Conservation (phyloP, 2,888 invertebrate genomes). For the Polydrusus pterygomalis region DNA sequence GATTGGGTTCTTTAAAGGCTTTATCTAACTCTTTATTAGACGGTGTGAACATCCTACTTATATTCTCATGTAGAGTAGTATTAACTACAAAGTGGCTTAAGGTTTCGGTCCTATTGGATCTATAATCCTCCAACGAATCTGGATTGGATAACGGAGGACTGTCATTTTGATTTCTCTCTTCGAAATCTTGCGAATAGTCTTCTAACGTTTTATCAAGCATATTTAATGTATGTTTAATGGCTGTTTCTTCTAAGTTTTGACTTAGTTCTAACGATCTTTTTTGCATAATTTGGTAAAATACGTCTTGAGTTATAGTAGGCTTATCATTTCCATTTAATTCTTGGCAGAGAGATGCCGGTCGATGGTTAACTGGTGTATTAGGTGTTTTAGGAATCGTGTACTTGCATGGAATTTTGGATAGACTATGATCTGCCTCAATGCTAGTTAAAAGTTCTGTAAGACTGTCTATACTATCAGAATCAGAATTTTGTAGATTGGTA, state of each 20-base stretch:
- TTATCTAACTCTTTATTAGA: background rate
- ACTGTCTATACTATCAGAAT: background rate
- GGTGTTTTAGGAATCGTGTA: background rate
- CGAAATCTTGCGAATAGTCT: too few species aligned
- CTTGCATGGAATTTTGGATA: background rate
- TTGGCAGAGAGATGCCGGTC: background rate
- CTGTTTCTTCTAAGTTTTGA: background rate
- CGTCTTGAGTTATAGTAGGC: background rate
- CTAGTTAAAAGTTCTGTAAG: slow-evolving; percentile 4
- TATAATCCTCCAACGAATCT: background rate
- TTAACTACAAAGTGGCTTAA: background rate
- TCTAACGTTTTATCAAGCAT: too few species aligned
- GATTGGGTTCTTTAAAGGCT: background rate
- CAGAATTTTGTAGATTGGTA: background rate
- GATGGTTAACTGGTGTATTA: background rate
- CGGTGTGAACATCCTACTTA: background rate
- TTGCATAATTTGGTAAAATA: background rate
- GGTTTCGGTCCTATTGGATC: background rate
- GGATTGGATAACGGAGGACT: background rate
- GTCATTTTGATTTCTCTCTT: too few species aligned
- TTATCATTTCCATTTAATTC: background rate
- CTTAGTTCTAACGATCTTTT: background rate
- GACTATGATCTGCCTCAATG: background rate
- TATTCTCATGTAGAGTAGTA: background rate
- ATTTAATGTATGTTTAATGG: background rate